These are phyloP conservation scores for Euspilapteryx auroguttella DNA, from an alignment of 2,888 invertebrate species.

Conservation along the genomic window DNA sequence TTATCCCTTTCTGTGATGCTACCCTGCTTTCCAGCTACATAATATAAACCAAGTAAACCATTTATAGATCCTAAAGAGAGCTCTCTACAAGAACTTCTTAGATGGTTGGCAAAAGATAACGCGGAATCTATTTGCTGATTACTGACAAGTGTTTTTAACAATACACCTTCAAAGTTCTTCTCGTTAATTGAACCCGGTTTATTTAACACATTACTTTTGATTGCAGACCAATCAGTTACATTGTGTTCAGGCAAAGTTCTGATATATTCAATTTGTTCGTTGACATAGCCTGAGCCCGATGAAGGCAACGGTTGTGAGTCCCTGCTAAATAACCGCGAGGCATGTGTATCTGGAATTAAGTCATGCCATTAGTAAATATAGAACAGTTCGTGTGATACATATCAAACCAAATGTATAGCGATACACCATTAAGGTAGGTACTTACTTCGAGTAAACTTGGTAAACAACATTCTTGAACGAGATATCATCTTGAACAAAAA, in stretches of 20 bases:
- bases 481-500: too few species aligned
- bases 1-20: conserved; percentile 42
- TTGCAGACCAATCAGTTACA: conserved; percentile 27
- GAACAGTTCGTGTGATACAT: too few species aligned
- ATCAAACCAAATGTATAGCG: too few species aligned
- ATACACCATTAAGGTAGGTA: too few species aligned
- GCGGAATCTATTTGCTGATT: conserved; percentile 46
- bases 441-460: too few species aligned
- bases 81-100: conserved; percentile 40
- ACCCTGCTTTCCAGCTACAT: conserved; percentile 20
- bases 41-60: conserved; percentile 59
- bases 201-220: conserved; percentile 38
- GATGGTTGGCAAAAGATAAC: conserved; percentile 59
- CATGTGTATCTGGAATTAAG: too few species aligned
- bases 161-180: conserved; percentile 62
- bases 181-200: conserved; percentile 29
- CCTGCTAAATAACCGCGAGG: too few species aligned
- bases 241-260: conserved; percentile 17
- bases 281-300: conserved; percentile 7
- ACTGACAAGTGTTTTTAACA: conserved; percentile 53
- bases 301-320: too few species aligned
- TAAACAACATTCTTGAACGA: too few species aligned
- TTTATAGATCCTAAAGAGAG: conserved; percentile 62
- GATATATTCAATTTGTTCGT: conserved; percentile 27
- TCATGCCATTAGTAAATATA: too few species aligned